phyloP scores from a whole-genome alignment of 2,113 vertebrate species.

The Entelurus aequoreus region DNA sequence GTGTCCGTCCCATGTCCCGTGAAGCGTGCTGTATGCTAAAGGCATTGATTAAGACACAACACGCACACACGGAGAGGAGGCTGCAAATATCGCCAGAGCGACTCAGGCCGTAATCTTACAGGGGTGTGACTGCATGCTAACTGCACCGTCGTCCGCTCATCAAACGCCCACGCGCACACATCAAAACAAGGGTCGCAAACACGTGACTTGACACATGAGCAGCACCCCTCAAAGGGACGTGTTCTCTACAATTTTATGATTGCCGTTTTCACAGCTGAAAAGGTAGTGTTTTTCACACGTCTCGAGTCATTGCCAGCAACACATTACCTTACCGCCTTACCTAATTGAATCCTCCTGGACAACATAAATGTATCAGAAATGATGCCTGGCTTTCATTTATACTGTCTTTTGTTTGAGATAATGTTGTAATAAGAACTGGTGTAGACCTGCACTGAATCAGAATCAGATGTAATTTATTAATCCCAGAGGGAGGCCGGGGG shows the following conservation, averaged over 20 bases:
- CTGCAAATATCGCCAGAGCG: slow-evolving; percentile 19
- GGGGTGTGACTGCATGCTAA: slow-evolving; percentile 40
- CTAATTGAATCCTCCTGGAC: background rate
- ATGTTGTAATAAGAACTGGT: too few species aligned
- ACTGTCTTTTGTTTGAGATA: too few species aligned
- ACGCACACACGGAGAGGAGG: background rate
- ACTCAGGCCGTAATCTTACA: slow-evolving; percentile 36
- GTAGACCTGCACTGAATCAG: too few species aligned
- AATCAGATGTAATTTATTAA: too few species aligned
- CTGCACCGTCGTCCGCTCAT: slow-evolving; percentile 40
- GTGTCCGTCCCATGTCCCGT: slow-evolving; percentile 32
- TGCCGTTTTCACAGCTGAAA: background rate
- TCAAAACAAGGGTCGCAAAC: slow-evolving; percentile 12
- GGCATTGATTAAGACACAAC: slow-evolving; percentile 40
- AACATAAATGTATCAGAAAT: slow-evolving; percentile 2
- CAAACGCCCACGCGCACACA: slow-evolving; percentile 43
- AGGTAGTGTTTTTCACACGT: background rate
- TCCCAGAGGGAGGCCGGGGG: too few species aligned
- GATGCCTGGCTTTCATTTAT: slow-evolving; percentile 22
- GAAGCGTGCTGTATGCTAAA: slow-evolving; percentile 27
- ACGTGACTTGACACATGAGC: slow-evolving; percentile 4
- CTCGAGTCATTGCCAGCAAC: too few species aligned
- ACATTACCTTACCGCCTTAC: too few species aligned
- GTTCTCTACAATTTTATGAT: slow-evolving; percentile 18
- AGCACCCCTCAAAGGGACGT: slow-evolving; percentile 12